Conservation (phyloP, 2,797 vertebrate species). For the Siniperca undulata region DNA sequence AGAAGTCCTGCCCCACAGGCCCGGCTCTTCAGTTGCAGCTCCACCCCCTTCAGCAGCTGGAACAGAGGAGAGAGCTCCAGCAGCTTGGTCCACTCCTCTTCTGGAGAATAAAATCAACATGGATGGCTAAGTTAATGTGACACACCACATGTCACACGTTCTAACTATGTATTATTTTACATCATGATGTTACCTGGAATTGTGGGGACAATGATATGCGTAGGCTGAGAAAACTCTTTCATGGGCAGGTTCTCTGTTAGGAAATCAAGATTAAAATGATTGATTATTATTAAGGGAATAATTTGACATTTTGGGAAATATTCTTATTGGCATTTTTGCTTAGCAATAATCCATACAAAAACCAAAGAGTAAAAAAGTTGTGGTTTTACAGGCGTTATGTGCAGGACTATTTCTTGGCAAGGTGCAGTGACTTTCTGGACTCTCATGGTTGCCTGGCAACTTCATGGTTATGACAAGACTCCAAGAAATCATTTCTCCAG, state of each 20-base stretch:
- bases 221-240: constrained; percentile 54
- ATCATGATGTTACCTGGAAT: constrained; percentile 73
- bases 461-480: not conserved
- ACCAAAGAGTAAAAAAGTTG: not conserved
- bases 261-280: constrained; percentile 15
- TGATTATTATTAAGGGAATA: not conserved
- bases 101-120: constrained; percentile 56
- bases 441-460: not conserved
- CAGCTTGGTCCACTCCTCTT: constrained; percentile 78
- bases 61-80: constrained; percentile 82
- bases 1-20: constrained; percentile 73
- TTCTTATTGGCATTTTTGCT: not conserved
- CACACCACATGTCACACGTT: not conserved
- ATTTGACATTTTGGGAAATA: not conserved
- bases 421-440: not conserved
- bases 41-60: constrained; percentile 80
- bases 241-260: constrained; percentile 69
- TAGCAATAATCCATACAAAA: not conserved
- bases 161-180: not conserved
- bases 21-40: constrained; percentile 73
- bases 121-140: not conserved
- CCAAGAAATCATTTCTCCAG: not conserved
- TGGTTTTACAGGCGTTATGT: not conserved
- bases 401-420: not conserved
- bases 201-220: constrained; percentile 63